Base-by-base conservation (phyloP, 2,113 vertebrate species). In the Clarias gariepinus region DNA sequence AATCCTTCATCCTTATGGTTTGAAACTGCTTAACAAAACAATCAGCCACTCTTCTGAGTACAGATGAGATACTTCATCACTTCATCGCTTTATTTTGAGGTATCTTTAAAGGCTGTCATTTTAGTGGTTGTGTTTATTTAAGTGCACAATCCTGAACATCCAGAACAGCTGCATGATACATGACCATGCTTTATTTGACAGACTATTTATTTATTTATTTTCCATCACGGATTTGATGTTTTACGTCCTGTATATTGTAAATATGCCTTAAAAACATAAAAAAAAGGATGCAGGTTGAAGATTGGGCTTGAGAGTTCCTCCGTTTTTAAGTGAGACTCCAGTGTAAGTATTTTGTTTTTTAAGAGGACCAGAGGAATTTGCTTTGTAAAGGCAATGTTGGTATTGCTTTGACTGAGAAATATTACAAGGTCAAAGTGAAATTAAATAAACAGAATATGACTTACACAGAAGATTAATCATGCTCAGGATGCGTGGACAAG, bases 1-100 rank as follows among this genome's bases (percentile, higher is more conserved):
- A 79, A 58, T 79, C n/a, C 53, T 28, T 57, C 15, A 78, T 28
- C 55, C 53, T 79, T 33, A 57, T 58, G 7, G 2, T 33, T 57
- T 79, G n/a, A 79, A 79, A 53, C 53, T 58, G n/a, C 76, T 57
- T 21, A 58, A 79, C n/a, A 79, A 77, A 79, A 55, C n/a, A 9
- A 2, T 19, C 53, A 30, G 23, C 23, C 12, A 76, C 73, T 15
- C 11, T 53, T 77, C 47, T 53, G 23, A 52, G 28, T 77, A 2
- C 53, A 30, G n/a, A 58, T 13, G 16, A 57, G 41, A 53, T 76
- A 13, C 47, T 47, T 47, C 73, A 53, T 9, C 13, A 25, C 36
- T 74, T 79, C n/a, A 55, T 55, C 7, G 41, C 41, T 41, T 41
- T 6, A 41, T 78, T 78, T 9, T 13, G 47, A 77, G 13, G 52